Base-by-base conservation (phyloP, 2,888 invertebrate genomes). In the Xestoiulus laeticollis region DNA sequence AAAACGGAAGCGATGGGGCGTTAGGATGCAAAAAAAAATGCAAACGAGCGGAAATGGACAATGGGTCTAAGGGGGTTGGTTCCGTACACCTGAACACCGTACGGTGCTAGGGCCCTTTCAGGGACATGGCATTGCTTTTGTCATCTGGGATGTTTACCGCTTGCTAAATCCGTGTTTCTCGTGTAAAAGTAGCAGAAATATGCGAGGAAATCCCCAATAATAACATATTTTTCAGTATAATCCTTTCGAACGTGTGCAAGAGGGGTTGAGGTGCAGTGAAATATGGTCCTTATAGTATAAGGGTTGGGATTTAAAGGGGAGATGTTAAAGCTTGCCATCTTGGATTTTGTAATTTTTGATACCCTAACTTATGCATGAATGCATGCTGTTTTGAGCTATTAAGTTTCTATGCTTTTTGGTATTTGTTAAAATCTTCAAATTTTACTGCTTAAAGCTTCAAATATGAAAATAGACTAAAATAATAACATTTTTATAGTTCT, bases 31-130 rank as follows among this genome's bases (percentile, higher is more conserved):
- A 22, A n/a, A 68, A 26, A 68, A 68, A 26, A 68, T 68, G n/a
- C 68, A 68, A 22, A 68, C 82, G 12, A 82, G 82, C 82, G 82
- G 82, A 82, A 82, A 82, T 82, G 26, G 82, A 82, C 82, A 82
- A 82, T 82, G 82, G 82, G 1, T 8, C 6, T 4, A 32, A 82
- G 32, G 82, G 82, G 82, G 12, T 82, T n/a, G 82, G 82, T 32
- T 10, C 19, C 82, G 32, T 22, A 30, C 82, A 30, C 82, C 32
- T 82, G 30, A 82, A 32, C 30, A 82, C 82, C 32, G 82, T 5
- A 26, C 5, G 26, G 68, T 16, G 32, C 10, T 3, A 82, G 22
- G 48, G 48, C 16, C 48, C 48, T 16, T 48, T 48, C 48, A 48
- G 48, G 1, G 48, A 16, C 48, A 16, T 4, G 12, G 6, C 10